Evolutionary conservation across 2,797 vertebrate species (phyloP), one percentile per base, ranked within the genome.

Genomic region (Meriones psammophilus): DNA sequence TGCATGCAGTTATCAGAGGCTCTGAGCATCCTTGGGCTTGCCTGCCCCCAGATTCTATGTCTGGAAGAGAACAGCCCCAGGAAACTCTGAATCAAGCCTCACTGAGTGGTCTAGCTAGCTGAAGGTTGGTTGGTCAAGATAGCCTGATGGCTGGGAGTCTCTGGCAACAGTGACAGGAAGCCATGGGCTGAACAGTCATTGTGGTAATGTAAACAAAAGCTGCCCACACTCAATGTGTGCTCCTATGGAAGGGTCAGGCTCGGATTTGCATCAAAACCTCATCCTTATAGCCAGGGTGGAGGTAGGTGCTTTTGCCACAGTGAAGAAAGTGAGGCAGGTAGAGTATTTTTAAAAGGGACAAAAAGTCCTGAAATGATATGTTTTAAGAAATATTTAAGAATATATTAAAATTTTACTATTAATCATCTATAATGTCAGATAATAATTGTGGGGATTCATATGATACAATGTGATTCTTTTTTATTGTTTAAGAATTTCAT

Each of bases 261-360:
- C 0, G 26, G 33, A 46, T 14, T 18, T 30, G n/a, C 3, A 17
- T 24, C 15, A 39, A 33, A 30, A 18, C 24, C 0, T 1, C 1
- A 0, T n/a, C 42, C 68, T n/a, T 1, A 14, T 46, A 6, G 54
- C 22, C 12, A 8, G 2, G 0, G 0, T 2, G 5, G 42, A 0
- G 2, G 10, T 4, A 3, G 39, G 1, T 18, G 46, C 6, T 2
- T 68, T 8, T 4, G 5, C 15, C 12, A 0, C 58, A 13, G 22
- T 8, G 60, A 71, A 74, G 24, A 71, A 87, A 68, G 20, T 39
- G 39, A 39, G 17, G 20, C 64, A 26, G 84, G 46, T 36, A 56
- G 66, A 86, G 10, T 50, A 14, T 22, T 86, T 71, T 69, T 87
- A 39, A 6, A 69, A 54, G 22, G 33, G 64, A 69, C 84, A 69